phyloP scores from a whole-genome alignment of 2,113 vertebrate genomes.

The Dendrocopos noguchii region DNA sequence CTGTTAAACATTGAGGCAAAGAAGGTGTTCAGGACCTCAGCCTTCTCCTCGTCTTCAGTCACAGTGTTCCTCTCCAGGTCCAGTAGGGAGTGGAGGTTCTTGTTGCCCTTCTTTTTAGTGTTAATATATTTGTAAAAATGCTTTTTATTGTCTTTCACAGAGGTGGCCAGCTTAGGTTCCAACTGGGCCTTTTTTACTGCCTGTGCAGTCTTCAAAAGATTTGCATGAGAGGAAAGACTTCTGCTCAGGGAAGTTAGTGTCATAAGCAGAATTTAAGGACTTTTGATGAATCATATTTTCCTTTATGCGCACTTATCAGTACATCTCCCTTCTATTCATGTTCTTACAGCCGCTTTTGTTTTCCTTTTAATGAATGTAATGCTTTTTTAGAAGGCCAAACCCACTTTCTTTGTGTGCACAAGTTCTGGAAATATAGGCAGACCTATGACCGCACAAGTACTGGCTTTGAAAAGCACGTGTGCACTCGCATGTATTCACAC shows the following conservation, averaged over 20 bases:
- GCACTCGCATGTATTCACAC: background rate
- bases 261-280: background rate
- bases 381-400: background rate
- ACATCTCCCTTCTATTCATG: background rate
- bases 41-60: no score
- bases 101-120: no score
- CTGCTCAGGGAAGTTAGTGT: background rate
- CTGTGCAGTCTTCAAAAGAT: background rate
- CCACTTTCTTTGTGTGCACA: background rate
- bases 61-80: no score
- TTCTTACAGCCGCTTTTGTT: background rate
- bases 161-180: no score
- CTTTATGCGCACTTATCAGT: background rate
- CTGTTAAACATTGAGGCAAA: no score
- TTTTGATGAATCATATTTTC: background rate
- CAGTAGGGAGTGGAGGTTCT: no score
- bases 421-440: background rate
- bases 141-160: no score
- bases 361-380: background rate
- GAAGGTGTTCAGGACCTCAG: no score
- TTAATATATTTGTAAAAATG: no score
- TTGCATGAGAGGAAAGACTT: background rate
- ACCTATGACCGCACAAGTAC: background rate
- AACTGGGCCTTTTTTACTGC: no score
- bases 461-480: background rate